Evolutionary conservation across 2,797 vertebrate genomes (phyloP).

Genomic region (Rhinella marina): DNA sequence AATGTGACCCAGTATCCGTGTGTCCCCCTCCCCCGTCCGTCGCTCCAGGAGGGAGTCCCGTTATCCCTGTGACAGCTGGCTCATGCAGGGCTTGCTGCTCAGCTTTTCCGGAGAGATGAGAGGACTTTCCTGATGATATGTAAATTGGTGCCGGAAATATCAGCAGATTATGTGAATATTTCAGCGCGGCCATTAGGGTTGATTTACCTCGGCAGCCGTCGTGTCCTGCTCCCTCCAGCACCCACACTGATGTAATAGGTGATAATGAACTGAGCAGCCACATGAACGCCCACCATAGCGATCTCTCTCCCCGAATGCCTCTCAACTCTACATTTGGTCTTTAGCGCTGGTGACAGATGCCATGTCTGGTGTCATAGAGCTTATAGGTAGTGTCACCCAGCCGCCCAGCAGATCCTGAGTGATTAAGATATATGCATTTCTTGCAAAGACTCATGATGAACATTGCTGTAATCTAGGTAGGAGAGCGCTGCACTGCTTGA

Average conservation of each 20-base stretch:
- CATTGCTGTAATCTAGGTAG: too few species aligned
- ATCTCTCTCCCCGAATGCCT: background rate
- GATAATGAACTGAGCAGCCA: constrained; percentile 4
- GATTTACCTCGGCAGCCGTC: constrained; percentile 16
- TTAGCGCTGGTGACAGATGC: background rate
- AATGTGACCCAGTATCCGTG: background rate
- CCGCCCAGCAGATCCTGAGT: background rate
- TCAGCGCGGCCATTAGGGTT: constrained; percentile 32
- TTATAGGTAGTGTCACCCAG: background rate
- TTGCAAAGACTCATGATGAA: too few species aligned
- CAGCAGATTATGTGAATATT: constrained; percentile 41
- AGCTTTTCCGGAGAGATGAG: background rate
- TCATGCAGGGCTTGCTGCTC: constrained; percentile 1
- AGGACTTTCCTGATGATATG: constrained; percentile 44
- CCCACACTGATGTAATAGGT: background rate
- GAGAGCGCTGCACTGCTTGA: too few species aligned
- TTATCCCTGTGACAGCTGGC: background rate
- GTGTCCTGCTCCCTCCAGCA: background rate
- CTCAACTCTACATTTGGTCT: background rate
- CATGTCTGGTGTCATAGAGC: background rate
- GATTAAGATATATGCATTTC: too few species aligned
- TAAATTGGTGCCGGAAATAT: constrained; percentile 34
- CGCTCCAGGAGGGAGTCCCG: background rate
- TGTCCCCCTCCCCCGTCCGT: background rate
- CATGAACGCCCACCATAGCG: too few species aligned